A percentile compares a stretch with the other conserved stretches of the same genome.
Conservation (phyloP, 2,113 vertebrate species). For the Neolamprologus sp. region DNA sequence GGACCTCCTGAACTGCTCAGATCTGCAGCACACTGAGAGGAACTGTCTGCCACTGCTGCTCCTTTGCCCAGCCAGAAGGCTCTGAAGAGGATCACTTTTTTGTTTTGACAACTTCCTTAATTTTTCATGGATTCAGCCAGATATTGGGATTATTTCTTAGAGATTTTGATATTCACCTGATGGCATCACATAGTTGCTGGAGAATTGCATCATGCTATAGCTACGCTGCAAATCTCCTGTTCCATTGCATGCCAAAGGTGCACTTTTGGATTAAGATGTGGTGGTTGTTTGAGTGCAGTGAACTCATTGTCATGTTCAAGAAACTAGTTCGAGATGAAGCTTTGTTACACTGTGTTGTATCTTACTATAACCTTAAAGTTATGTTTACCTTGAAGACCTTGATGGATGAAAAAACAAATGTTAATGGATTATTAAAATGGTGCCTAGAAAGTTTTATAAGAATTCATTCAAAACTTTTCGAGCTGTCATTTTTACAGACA, state of each 20-base stretch:
- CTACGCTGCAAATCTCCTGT: neutral
- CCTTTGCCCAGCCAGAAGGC: neutral
- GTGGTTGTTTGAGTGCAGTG: neutral
- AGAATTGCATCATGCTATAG: neutral
- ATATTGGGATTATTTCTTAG: neutral
- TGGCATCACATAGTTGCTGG: neutral
- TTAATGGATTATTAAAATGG: neutral
- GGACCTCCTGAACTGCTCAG: neutral
- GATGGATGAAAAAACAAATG: neutral
- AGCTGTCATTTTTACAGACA: neutral
- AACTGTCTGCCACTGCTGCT: neutral
- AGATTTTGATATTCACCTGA: neutral
- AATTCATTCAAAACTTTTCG: neutral
- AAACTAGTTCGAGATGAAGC: neutral
- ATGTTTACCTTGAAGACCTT: neutral
- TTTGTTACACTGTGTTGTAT: neutral
- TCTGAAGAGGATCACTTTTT: neutral
- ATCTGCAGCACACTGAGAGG: neutral
- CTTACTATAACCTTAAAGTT: neutral
- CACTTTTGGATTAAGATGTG: fast-evolving
- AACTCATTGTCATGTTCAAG: neutral
- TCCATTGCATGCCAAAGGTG: neutral
- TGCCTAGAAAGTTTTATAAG: neutral
- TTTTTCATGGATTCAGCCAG: neutral
- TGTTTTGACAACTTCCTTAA: neutral